Evolutionary conservation across 2,113 vertebrate species (phyloP), one percentile per base, ranked within the genome.

Genomic region (Cichladusa arquata): DNA sequence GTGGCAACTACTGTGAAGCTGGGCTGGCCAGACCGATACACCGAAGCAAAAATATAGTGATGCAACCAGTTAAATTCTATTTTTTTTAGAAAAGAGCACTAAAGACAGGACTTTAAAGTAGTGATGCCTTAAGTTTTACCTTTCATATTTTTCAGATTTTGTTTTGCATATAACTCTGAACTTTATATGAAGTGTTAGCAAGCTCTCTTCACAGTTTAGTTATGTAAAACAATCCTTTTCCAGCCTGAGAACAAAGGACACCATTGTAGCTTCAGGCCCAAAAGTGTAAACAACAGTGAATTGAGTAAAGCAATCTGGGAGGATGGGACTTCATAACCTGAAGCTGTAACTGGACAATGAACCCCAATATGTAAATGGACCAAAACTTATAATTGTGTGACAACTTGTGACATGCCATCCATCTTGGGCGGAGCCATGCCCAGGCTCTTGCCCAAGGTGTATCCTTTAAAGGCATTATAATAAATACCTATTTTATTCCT

Each of bases 361-460:
- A 51, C 47, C 10, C 14, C 19, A 31, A 6, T 12, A 51, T 17
- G 7, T 38, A 29, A 50, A 29, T 38, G 10, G 8, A 51, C 26
- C 26, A 51, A 51, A 51, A 38, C 34, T 51, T 29, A 23, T 16
- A 38, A 17, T 38, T 31, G 20, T 38, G 47, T 12, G 19, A 51
- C 12, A 70, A 70, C 8, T 29, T 0, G 0, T 70, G 14, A 31
- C 19, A 5, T 0, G 1, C 0, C 0, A 1, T 48, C n/a, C 17
- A 20, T 28, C 24, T 11, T 67, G 24, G 24, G 24, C 20, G 12
- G 14, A 48, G 24, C 33, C 12, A 26, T 2, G 2, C 6, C 45
- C 2, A 1, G 33, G n/a, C 24, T 36, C 45, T 51, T 51, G 11
- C 47, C 26, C 34, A 51, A 51, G 14, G 26, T 38, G 19, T 23